Percentiles rank a stretch among this genome's conserved stretches.
phyloP scores from a whole-genome alignment of 2,113 vertebrate species.

The Tachysurus vachellii region DNA sequence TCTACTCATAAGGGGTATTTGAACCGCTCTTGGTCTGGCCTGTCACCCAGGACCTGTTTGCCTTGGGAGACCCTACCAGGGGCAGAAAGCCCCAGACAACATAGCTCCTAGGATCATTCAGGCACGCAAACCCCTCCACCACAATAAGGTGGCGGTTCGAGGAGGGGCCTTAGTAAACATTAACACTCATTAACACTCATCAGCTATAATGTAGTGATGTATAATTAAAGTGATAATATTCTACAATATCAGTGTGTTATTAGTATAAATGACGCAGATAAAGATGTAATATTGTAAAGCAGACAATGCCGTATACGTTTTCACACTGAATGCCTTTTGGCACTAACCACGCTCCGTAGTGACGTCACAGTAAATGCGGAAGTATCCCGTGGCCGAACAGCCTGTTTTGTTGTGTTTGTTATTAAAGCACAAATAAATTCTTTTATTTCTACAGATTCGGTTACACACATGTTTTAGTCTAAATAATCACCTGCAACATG shows the following conservation, averaged over 20 bases:
- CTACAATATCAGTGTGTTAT: not conserved
- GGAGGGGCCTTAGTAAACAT: no score
- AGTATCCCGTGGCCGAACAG: not conserved
- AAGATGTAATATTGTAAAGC: not conserved
- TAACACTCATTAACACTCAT: no score
- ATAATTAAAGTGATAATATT: not conserved
- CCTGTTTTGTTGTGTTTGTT: not conserved
- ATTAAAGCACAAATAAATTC: not conserved
- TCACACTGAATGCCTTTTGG: not conserved
- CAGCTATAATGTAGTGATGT: no score
- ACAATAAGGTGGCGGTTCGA: no score
- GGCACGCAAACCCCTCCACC: no score
- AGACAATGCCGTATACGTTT: not conserved
- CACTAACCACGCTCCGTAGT: conserved; percentile 50
- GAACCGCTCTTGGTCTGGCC: no score
- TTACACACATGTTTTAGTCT: not conserved
- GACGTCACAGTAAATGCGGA: conserved; percentile 66
- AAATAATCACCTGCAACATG: conserved; percentile 55
- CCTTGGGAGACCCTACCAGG: no score
- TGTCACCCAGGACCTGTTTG: no score
- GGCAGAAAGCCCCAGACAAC: no score
- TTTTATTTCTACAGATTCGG: not conserved
- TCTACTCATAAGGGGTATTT: no score
- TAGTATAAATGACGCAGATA: not conserved
- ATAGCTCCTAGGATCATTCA: no score